A percentile compares a stretch with the other conserved stretches of the same genome.
Conservation (phyloP, 2,113 vertebrate species). For the Seriola dumerili region DNA sequence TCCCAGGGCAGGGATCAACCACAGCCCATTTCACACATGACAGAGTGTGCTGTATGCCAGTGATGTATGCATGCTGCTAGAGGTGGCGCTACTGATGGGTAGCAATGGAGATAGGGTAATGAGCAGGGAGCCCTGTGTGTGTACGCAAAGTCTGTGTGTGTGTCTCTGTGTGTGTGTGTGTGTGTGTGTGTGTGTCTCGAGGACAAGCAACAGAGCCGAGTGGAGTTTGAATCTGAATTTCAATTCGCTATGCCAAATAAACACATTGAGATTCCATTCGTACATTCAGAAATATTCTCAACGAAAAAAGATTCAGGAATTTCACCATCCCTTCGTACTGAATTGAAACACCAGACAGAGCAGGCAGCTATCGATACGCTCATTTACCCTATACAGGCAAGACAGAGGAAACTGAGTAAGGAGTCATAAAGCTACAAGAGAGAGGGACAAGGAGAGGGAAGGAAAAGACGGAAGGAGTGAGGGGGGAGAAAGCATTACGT, state of each 20-base stretch:
- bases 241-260: slow-evolving; percentile 49
- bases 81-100: slow-evolving; percentile 65
- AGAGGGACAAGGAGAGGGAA: not conserved
- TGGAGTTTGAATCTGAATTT: slow-evolving; percentile 59
- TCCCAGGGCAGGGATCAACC: slow-evolving; percentile 77
- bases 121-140: slow-evolving; percentile 42
- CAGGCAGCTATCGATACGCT: slow-evolving; percentile 47
- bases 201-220: slow-evolving; percentile 42
- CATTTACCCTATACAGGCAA: slow-evolving; percentile 50
- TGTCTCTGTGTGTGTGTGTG: slow-evolving; percentile 26
- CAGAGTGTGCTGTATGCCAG: slow-evolving; percentile 68
- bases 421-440: slow-evolving; percentile 24
- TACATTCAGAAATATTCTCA: slow-evolving; percentile 64
- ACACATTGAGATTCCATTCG: slow-evolving; percentile 62
- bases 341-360: slow-evolving; percentile 50
- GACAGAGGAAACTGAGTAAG: slow-evolving; percentile 29
- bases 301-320: slow-evolving; percentile 37
- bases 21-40: slow-evolving; percentile 79
- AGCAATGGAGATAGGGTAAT: slow-evolving; percentile 67
- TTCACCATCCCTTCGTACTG: slow-evolving; percentile 10
- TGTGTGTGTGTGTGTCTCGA: slow-evolving; percentile 21
- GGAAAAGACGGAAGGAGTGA: slow-evolving; percentile 9
- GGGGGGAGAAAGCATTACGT: slow-evolving; percentile 28
- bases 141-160: slow-evolving; percentile 11
- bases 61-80: slow-evolving; percentile 69